phyloP scores from a whole-genome alignment of 2,113 vertebrate species.

The Varanus komodoensis region DNA sequence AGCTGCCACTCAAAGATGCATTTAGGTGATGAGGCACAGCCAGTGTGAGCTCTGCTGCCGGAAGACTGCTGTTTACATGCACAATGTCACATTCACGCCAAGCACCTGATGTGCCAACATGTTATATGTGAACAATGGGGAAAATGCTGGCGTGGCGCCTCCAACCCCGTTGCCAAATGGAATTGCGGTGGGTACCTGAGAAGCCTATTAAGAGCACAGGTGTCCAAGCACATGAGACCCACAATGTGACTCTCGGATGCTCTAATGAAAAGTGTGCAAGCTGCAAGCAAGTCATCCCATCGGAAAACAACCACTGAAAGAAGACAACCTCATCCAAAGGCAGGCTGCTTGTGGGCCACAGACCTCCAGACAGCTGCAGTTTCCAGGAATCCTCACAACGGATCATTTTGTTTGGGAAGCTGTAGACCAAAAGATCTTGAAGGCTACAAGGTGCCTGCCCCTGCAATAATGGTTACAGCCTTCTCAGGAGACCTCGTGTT shows the following conservation, averaged over 20 bases:
- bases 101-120: conserved; percentile 51
- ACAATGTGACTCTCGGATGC: rapidly evolving
- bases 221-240: not conserved
- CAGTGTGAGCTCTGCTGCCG: conserved; percentile 48
- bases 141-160: conserved; percentile 18
- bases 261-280: rapidly evolving
- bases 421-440: no score
- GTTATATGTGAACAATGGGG: conserved; percentile 25
- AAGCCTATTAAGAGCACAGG: conserved; percentile 9
- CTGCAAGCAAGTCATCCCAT: not conserved
- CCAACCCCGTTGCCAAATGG: conserved; percentile 19
- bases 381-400: no score
- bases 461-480: not conserved
- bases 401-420: no score
- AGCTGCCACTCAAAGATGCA: conserved; percentile 61
- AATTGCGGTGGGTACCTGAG: not conserved
- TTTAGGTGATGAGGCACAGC: conserved; percentile 42
- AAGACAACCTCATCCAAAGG: no score
- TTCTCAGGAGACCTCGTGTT: not conserved
- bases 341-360: no score
- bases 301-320: not conserved
- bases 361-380: no score
- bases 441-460: no score
- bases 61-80: conserved; percentile 49
- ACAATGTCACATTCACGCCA: conserved; percentile 29